Percentiles rank a stretch among this genome's conserved stretches.
These are phyloP conservation scores for Cygnus atratus DNA, from an alignment of 2,113 vertebrate genomes.

Conservation along the genomic window DNA sequence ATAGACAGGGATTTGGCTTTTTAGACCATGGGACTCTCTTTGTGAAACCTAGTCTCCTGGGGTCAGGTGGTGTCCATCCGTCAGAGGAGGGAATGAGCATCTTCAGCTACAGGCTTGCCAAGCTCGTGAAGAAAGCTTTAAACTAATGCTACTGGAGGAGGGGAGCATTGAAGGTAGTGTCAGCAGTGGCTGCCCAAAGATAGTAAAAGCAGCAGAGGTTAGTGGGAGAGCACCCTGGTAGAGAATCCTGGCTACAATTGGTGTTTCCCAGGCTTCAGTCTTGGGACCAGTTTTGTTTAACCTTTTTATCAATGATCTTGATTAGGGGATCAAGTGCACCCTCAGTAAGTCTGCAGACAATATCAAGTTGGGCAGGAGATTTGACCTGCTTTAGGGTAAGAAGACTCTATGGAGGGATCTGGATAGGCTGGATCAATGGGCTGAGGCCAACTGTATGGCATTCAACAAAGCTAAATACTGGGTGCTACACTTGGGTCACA, in stretches of 20 bases:
- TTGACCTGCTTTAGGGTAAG: background rate
- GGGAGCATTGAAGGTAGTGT: background rate
- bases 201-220: background rate
- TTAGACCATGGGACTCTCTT: background rate
- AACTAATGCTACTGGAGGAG: background rate
- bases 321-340: too few relatives aligned
- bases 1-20: background rate
- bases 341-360: too few relatives aligned
- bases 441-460: background rate
- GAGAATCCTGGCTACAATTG: background rate
- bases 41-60: background rate
- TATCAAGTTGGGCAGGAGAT: too few relatives aligned
- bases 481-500: background rate
- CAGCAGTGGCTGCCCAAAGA: background rate
- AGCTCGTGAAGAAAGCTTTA: background rate
- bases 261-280: too few relatives aligned
- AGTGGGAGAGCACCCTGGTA: background rate
- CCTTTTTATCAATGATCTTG: too few relatives aligned
- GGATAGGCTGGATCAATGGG: background rate
- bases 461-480: background rate
- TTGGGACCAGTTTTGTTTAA: too few relatives aligned
- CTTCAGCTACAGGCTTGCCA: background rate
- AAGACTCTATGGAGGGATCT: background rate
- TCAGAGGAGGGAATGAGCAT: background rate
- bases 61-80: background rate